Percentiles rank a stretch among this genome's conserved stretches.
Evolutionary conservation across 2,888 invertebrate genomes (phyloP).

Genomic region (Drosophila mulleri): DNA sequence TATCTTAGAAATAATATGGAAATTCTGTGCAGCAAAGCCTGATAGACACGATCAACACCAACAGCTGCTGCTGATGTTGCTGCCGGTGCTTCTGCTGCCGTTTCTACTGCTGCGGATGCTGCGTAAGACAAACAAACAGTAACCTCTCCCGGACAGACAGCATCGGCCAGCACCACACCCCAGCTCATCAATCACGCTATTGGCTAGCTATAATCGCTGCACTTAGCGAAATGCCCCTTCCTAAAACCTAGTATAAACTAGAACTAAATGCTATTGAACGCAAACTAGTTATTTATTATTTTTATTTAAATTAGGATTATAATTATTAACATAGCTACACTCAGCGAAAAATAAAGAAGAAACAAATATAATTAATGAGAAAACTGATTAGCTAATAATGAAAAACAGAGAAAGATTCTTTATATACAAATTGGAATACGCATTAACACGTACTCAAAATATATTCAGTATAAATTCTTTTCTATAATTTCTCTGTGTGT

Average conservation of each 20-base stretch:
- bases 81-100: constrained; percentile 8
- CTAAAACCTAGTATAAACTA: neutral
- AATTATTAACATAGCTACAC: neutral
- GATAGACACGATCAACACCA: constrained; percentile 32
- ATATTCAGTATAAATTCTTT: too few species aligned
- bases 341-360: neutral
- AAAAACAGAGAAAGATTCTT: too few species aligned
- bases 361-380: neutral
- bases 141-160: constrained; percentile 27
- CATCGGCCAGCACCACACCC: constrained; percentile 41
- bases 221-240: constrained; percentile 5
- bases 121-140: constrained; percentile 37
- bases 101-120: neutral
- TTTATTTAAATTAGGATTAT: neutral
- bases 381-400: too few species aligned
- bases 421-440: too few species aligned
- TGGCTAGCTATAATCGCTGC: constrained; percentile 49
- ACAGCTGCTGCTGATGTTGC: constrained; percentile 16
- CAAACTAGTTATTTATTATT: too few species aligned
- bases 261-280: neutral
- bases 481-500: constrained; percentile 1
- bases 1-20: constrained; percentile 44
- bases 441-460: too few species aligned
- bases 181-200: constrained; percentile 68
- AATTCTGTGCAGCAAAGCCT: constrained; percentile 32